A percentile compares a stretch with the other conserved stretches of the same genome.
Conservation (phyloP, 2,888 invertebrate species). For the Nasonia oneida region DNA sequence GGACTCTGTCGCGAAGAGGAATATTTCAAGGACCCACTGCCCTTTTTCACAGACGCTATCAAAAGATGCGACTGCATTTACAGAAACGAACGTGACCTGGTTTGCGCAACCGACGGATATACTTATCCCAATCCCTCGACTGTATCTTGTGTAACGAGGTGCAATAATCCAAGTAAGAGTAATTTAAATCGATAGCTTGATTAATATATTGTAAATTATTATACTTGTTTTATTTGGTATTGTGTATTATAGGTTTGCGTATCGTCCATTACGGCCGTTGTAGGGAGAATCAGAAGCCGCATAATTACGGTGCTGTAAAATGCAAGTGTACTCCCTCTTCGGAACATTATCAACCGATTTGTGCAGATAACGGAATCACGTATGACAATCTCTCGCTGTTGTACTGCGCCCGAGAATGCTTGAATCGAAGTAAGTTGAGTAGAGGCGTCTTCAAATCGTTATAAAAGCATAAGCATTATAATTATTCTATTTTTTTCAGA, state of each 20-base stretch:
- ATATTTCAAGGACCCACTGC: constrained; percentile 34
- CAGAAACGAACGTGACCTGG: constrained; percentile 29
- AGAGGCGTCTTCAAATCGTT: neutral
- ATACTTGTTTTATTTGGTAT: no score
- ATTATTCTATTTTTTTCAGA: constrained; percentile 35
- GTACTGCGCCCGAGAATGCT: constrained; percentile 36
- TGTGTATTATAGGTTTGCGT: constrained; percentile 23
- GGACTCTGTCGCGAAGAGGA: constrained; percentile 35
- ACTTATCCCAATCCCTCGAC: constrained; percentile 44
- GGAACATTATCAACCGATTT: constrained; percentile 30
- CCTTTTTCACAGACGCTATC: constrained; percentile 35
- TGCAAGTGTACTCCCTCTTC: constrained; percentile 18
- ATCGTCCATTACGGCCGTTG: constrained; percentile 38
- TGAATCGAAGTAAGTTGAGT: constrained; percentile 21
- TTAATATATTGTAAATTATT: neutral
- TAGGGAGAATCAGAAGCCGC: constrained; percentile 21
- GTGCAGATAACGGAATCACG: constrained; percentile 44
- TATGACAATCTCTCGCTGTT: constrained; percentile 40
- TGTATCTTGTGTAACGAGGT: constrained; percentile 22
- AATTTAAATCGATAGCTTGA: neutral
- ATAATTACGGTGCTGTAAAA: constrained; percentile 32
- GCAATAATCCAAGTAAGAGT: constrained; percentile 51
- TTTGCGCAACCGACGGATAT: constrained; percentile 53
- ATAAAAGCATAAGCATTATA: neutral
- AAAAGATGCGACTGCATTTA: constrained; percentile 31